A percentile compares a stretch with the other conserved stretches of the same genome.
Conservation (phyloP, 2,113 vertebrate species). For the Mus spicilegus region DNA sequence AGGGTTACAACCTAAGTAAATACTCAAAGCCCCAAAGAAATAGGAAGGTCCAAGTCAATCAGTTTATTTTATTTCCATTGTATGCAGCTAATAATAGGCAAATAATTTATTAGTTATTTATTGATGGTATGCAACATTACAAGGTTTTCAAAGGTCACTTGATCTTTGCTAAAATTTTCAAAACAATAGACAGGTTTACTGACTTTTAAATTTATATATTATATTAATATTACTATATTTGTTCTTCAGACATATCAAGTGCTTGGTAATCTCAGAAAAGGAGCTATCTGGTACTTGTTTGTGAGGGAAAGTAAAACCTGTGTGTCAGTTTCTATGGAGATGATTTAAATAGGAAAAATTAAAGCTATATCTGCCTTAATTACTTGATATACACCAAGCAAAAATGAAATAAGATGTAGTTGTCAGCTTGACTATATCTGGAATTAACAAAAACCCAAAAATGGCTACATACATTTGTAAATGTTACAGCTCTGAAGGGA, state of each 20-base stretch:
- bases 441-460: not conserved
- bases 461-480: not conserved
- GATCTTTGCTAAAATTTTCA: not conserved
- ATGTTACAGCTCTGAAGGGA: not conserved
- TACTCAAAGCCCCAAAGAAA: not conserved
- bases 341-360: constrained; percentile 13
- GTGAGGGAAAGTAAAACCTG: not conserved
- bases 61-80: constrained; percentile 1
- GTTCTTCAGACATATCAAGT: not conserved
- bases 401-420: not conserved
- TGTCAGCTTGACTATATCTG: not conserved
- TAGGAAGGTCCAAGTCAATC: not conserved
- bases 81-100: not conserved
- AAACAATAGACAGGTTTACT: not conserved
- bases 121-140: not conserved
- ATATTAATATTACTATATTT: constrained; percentile 34
- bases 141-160: constrained; percentile 21
- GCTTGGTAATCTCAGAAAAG: constrained; percentile 37
- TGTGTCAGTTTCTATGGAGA: not conserved
- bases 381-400: not conserved
- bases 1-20: not conserved
- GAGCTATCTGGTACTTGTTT: not conserved
- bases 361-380: not conserved
- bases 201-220: not conserved
- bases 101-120: not conserved